Percentiles rank a stretch among this genome's conserved stretches.
phyloP scores from a whole-genome alignment of 2,797 vertebrate species.

The Poeciliopsis paucimaculata region DNA sequence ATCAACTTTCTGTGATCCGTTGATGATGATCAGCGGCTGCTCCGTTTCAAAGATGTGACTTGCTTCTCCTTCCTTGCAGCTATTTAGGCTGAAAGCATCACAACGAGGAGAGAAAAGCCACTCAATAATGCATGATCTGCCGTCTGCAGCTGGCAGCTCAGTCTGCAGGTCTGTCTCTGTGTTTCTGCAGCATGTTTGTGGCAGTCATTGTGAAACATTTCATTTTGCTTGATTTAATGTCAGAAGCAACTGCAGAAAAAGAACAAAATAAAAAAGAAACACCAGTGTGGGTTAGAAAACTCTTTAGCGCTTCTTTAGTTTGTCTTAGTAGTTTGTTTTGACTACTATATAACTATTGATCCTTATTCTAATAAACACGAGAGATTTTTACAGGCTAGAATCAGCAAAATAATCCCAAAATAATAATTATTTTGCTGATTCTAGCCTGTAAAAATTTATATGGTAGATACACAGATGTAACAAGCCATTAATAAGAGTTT shows the following conservation, averaged over 20 bases:
- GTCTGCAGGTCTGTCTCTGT: slow-evolving; percentile 3
- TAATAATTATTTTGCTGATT: too few relatives aligned
- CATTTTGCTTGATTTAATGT: not conserved
- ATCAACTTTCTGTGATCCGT: not conserved
- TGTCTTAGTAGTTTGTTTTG: not conserved
- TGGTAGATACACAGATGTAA: not conserved
- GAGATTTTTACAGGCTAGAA: not conserved
- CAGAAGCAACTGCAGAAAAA: not conserved
- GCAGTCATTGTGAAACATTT: not conserved
- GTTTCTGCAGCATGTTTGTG: not conserved
- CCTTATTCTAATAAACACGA: not conserved
- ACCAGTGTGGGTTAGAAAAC: not conserved
- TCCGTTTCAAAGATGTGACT: not conserved
- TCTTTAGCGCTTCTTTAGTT: not conserved
- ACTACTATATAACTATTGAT: not conserved
- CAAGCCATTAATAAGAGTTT: not conserved
- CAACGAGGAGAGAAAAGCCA: not conserved
- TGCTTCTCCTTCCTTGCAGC: not conserved
- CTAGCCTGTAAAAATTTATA: too few relatives aligned
- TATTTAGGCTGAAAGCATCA: not conserved
- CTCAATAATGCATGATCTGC: slow-evolving; percentile 47
- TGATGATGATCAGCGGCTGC: not conserved
- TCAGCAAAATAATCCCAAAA: not conserved
- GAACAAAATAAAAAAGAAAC: not conserved
- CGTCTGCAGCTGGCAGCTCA: slow-evolving; percentile 59